Base-by-base conservation (phyloP, 30 jellyfish, hydroid and myxozoan genomes). In the Cassiopea andromeda region DNA sequence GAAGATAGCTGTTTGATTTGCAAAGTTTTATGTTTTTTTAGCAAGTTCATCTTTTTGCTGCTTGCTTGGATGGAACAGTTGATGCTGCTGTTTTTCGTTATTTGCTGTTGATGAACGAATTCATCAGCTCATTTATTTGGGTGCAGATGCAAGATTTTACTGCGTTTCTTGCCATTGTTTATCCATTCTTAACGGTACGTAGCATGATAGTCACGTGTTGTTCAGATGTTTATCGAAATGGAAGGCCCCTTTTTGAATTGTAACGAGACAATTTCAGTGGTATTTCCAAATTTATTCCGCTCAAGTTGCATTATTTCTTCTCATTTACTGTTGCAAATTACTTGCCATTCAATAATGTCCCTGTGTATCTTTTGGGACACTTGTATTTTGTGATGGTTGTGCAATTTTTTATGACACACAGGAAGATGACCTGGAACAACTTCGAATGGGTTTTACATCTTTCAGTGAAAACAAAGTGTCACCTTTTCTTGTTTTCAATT, bases 351-450 rank as follows among this genome's bases (percentile, higher is more conserved):
- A 27, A 27, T 27, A 27, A 27, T 27, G 38, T 27, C 38, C 38
- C 38, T 27, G 38, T 27, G 38, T 27, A 27, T 27, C 38, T 27
- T 27, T 27, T 27, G 38, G 38, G 38, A 27, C 38, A 27, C 38
- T 27, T 27, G 38, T 27, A 27, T 27, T 27, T 27, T 27, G 38
- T 27, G 38, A 27, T 27, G 38, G 38, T 27, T 27, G 38, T 27
- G 38, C 8, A 7, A 58, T 58, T 14, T 58, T 58, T 58, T 58
- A 14, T 58, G 8, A 14, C 14, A 7, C 68, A 58, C 50, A 91
- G 97, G 97, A 91, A 66, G 97, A 91, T 47, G 97, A 91, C 44
- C 50, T 91, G 46, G 97, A 91, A 73, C 91, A 77, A 50, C 71
- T 91, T 60, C 61, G 92, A 59, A 91, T 91, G 89, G 97, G 97